Evolutionary conservation across 2,888 invertebrate genomes (phyloP).

Genomic region (Tetranychus piercei): DNA sequence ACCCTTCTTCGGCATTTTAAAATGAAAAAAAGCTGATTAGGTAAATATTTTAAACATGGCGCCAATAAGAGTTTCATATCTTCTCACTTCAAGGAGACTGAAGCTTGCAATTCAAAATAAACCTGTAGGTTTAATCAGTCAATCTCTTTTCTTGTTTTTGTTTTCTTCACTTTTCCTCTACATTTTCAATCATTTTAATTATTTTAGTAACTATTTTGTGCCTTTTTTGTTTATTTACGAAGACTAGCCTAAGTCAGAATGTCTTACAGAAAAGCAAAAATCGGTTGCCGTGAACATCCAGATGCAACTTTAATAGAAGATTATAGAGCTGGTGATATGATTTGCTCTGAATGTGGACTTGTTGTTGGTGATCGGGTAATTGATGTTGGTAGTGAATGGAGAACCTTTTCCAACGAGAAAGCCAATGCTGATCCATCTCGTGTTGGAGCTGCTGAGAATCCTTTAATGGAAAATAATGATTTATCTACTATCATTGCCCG

Average conservation of each 20-base stretch:
- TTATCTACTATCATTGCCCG: slow-evolving; percentile 80
- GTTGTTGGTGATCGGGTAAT: slow-evolving; percentile 98
- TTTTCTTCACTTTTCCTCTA: too few relatives aligned
- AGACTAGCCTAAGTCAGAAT: neutral
- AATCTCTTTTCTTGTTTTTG: too few relatives aligned
- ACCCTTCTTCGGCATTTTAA: too few relatives aligned
- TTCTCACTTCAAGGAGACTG: too few relatives aligned
- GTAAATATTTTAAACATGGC: too few relatives aligned
- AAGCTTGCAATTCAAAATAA: too few relatives aligned
- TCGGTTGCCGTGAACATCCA: slow-evolving; percentile 68
- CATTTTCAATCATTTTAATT: too few relatives aligned
- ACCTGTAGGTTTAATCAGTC: too few relatives aligned
- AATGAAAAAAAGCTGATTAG: too few relatives aligned
- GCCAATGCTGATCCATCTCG: slow-evolving; percentile 91
- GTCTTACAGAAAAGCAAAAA: slow-evolving; percentile 3
- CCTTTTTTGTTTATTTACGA: slow-evolving; percentile 6
- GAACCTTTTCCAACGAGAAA: slow-evolving; percentile 97
- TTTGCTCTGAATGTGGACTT: slow-evolving; percentile 97
- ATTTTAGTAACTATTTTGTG: neutral
- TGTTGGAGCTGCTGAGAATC: slow-evolving; percentile 98
- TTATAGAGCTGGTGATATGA: slow-evolving; percentile 94
- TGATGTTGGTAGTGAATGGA: slow-evolving; percentile 99
- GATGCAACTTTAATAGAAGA: slow-evolving; percentile 91
- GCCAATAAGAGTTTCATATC: too few relatives aligned
- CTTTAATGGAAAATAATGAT: slow-evolving; percentile 80